A percentile compares a stretch with the other conserved stretches of the same genome.
Evolutionary conservation across 2,113 vertebrate species (phyloP).

Genomic region (Clarias batrachus): DNA sequence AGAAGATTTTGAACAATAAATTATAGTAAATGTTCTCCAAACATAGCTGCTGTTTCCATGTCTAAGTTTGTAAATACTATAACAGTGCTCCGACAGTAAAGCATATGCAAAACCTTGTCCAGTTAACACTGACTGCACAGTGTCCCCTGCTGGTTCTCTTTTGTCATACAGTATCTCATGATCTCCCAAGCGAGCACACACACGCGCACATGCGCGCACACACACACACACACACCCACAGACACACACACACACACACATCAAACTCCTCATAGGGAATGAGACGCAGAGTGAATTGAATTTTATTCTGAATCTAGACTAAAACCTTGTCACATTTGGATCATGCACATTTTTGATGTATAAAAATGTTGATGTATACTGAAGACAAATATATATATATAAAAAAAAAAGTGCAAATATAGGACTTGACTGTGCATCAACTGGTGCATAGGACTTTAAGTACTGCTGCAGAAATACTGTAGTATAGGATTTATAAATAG

Average conservation of each 20-base stretch:
- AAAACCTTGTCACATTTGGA: neutral
- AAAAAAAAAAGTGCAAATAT: neutral
- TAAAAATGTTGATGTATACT: neutral
- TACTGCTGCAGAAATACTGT: neutral
- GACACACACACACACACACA: neutral
- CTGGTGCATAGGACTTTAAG: neutral
- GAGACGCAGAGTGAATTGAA: neutral
- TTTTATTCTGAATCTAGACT: neutral
- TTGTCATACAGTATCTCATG: neutral
- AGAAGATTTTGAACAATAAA: neutral
- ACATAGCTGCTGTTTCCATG: neutral
- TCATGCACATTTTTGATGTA: neutral
- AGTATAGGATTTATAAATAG: neutral
- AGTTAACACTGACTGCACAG: neutral
- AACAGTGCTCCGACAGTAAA: neutral
- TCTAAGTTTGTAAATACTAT: neutral
- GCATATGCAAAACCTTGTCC: no score
- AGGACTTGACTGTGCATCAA: neutral
- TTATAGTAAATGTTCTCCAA: neutral
- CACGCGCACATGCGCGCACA: neutral
- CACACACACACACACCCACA: neutral
- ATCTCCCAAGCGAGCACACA: no score
- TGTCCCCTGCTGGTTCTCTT: constrained; percentile 3
- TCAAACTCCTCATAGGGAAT: neutral
- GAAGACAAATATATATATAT: neutral